Evolutionary conservation across 2,113 vertebrate genomes (phyloP), one percentile per base, ranked within the genome.

Genomic region (Leptobrachium ailaonicum): DNA sequence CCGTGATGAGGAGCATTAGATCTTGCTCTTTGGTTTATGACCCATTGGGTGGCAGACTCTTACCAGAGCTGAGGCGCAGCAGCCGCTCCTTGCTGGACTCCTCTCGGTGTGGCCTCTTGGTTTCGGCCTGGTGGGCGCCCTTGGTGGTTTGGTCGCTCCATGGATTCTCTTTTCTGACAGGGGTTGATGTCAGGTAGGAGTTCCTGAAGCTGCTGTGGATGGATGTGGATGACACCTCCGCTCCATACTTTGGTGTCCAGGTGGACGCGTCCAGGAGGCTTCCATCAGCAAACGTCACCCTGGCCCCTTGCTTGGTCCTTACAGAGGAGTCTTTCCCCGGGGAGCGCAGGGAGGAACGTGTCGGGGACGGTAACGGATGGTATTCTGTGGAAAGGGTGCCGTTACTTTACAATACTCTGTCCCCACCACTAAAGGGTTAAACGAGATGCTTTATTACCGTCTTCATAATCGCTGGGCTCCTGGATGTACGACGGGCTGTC

Each of bases 11-110:
- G 20, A 32, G 20, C 20, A 32, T 32, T 32, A 32, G 20, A 32
- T 32, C 20, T 32, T 32, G 0, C 20, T 32, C 20, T 5, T 50
- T 50, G 4, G 8, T 50, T 50, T 5, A 50, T 50, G 8, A 5
- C 47, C 4, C 47, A 50, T 50, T 50, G 4, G 47, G 1, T 50
- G 4, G 47, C 47, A 50, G 47, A 8, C 47, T 63, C 11, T 64
- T 86, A 91, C 90, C 90, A 85, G 87, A 87, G 78, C 84, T 88
- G 32, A 88, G 87, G 44, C 85, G 87, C 64, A 90, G 77, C 41
- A 90, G 84, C 76, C 83, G 87, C 77, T 77, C 73, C 0, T 77
- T 77, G 76, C 66, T 85, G 41, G 83, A 83, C 56, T 88, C 83
- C 41, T 86, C 79, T 47, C 82, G 74, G 71, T 82, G 82, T 68